phyloP scores from a whole-genome alignment of 2,113 vertebrate genomes.

The Cichladusa arquata region DNA sequence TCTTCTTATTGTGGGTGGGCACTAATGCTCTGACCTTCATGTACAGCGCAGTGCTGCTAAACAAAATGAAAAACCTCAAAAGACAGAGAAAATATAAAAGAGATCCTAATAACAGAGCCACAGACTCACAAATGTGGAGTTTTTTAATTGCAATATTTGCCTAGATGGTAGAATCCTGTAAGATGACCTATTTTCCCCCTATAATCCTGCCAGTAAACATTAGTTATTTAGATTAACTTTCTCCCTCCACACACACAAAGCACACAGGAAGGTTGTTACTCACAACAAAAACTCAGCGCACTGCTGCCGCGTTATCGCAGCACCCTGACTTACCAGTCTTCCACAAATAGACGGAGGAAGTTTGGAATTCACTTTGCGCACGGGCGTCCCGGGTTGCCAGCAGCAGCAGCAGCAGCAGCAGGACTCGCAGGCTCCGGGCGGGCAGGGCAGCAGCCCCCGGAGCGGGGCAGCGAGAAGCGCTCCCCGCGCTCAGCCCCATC shows the following conservation, averaged over 20 bases:
- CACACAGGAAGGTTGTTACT: not conserved
- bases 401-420: slow-evolving; percentile 68
- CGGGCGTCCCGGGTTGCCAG: slow-evolving; percentile 69
- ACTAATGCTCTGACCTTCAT: not conserved
- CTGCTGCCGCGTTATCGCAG: not conserved
- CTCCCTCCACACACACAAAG: not conserved
- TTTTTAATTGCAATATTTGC: not conserved
- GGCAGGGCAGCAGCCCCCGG: slow-evolving; percentile 42
- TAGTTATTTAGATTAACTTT: slow-evolving; percentile 24
- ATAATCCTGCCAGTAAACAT: slow-evolving; percentile 6
- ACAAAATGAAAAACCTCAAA: not conserved
- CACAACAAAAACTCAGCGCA: not conserved
- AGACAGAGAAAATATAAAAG: not conserved
- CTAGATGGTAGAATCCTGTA: not conserved
- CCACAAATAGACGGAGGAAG: slow-evolving; percentile 90
- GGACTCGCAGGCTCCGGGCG: slow-evolving; percentile 55
- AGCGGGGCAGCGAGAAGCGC: slow-evolving; percentile 41
- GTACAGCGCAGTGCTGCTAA: not conserved
- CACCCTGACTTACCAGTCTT: slow-evolving; percentile 85
- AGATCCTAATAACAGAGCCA: not conserved
- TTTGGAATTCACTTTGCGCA: slow-evolving; percentile 80
- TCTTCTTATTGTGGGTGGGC: not conserved
- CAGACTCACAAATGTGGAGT: not conserved
- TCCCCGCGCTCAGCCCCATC: slow-evolving; percentile 79
- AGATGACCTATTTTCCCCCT: not conserved